Percentiles rank a stretch among this genome's conserved stretches.
Conservation (phyloP, 23 tunicate genomes). For the Halocynthia aurantium region DNA sequence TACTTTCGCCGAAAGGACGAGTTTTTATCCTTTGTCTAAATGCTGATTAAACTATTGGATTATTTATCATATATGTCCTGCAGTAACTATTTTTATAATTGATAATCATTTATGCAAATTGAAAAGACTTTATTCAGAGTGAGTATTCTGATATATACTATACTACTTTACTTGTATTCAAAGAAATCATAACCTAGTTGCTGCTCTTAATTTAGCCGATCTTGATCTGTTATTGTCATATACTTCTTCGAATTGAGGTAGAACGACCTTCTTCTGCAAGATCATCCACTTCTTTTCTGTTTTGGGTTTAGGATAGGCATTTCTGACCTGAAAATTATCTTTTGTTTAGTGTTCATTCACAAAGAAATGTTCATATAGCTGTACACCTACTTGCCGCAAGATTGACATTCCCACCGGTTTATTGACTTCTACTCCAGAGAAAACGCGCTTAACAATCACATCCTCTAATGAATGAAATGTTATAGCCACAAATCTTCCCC, state of each 20-base stretch:
- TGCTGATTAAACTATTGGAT: too few relatives aligned
- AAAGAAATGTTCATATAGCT: background rate
- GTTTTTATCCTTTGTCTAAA: slow-evolving; percentile 14
- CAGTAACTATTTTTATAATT: too few relatives aligned
- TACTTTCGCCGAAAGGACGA: slow-evolving; percentile 51
- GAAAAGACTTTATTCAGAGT: too few relatives aligned
- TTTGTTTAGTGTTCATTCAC: background rate
- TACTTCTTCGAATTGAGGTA: slow-evolving; percentile 39
- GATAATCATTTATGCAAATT: too few relatives aligned
- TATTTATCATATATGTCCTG: too few relatives aligned
- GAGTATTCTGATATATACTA: too few relatives aligned
- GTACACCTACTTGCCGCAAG: background rate
- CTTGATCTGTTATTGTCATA: slow-evolving; percentile 52
- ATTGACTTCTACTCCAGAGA: background rate
- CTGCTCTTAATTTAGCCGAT: slow-evolving; percentile 62
- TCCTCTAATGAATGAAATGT: slow-evolving; percentile 81
- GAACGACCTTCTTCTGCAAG: slow-evolving; percentile 16
- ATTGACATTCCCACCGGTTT: slow-evolving; percentile 3
- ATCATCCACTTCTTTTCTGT: slow-evolving; percentile 6
- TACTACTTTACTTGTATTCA: too few relatives aligned
- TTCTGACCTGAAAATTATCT: background rate
- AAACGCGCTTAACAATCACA: slow-evolving; percentile 23
- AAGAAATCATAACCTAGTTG: slow-evolving; percentile 17
- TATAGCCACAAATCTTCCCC: slow-evolving; percentile 35
- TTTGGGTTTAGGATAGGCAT: slow-evolving; percentile 1